Evolutionary conservation across 2,113 vertebrate species (phyloP), one percentile per base, ranked within the genome.

Genomic region (Chloebia gouldiae): DNA sequence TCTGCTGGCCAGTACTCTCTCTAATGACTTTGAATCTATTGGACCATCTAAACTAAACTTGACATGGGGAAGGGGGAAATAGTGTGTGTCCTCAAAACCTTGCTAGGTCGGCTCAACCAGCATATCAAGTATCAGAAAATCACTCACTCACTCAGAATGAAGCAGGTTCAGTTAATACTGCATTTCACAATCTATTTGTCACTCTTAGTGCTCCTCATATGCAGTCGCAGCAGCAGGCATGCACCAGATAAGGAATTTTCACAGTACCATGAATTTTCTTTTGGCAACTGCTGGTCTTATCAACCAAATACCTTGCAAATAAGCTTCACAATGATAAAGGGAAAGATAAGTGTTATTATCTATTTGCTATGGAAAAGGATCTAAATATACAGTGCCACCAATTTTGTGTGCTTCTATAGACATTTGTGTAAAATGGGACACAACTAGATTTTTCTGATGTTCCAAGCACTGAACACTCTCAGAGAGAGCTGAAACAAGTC

Each of bases 31-130:
- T 31, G 65, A 61, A 70, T 50, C 10, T 65, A 13, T 37, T 19
- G 18, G 30, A 31, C 16, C 71, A 27, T 40, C 28, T 71, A 70
- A 75, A 54, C 22, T 56, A 68, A 91, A 47, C 21, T 42, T 84
- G 54, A 28, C 0, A 0, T 0, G 0, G 40, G 20, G 37, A 82
- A 77, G 11, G 6, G 3, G 3, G 3, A 15, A 14, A 54, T 37
- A 71, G 22, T 13, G 13, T 45, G 10, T 68, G 28, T 54, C 39
- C 30, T 87, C 61, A 70, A 28, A 83, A 59, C 18, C 19, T 70
- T 37, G 6, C 24, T 65, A 73, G 33, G 9, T 64, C 6, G 10
- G 23, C 33, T 79, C 53, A 85, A 35, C 14, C 15, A 68, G 19
- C 21, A n/a, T 64, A 71, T 83, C 72, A 82, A 31, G 56, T 28